phyloP scores from a whole-genome alignment of 2,113 vertebrate species.

The Heterotilapia buettikoferi region DNA sequence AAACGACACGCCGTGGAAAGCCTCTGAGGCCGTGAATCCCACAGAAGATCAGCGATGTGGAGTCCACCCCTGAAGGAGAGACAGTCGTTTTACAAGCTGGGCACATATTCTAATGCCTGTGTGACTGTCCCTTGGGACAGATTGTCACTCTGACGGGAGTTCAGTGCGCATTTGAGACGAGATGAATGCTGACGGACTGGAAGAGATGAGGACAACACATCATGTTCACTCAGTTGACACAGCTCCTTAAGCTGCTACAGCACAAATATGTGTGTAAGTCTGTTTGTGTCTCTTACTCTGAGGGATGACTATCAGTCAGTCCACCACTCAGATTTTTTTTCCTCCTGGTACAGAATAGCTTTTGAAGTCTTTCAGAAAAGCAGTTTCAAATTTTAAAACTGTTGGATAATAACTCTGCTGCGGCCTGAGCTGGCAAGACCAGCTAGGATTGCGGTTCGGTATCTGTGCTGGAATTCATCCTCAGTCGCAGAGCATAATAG shows the following conservation, averaged over 20 bases:
- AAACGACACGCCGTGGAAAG: slow-evolving; percentile 68
- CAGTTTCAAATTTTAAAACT: neutral
- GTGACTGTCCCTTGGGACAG: neutral
- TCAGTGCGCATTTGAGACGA: neutral
- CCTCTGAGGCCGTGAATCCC: slow-evolving; percentile 55
- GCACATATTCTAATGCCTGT: slow-evolving; percentile 2
- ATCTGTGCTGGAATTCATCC: neutral
- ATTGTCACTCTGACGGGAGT: neutral
- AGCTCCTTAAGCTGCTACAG: neutral
- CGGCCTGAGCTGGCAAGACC: neutral
- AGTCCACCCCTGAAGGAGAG: slow-evolving; percentile 23
- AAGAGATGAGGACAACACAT: neutral
- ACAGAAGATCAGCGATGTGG: slow-evolving; percentile 26
- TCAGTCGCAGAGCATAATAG: neutral
- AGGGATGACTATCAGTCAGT: neutral
- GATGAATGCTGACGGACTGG: slow-evolving; percentile 8
- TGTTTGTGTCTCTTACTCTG: neutral
- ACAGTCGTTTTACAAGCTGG: slow-evolving; percentile 26
- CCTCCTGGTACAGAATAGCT: neutral
- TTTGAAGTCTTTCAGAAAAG: neutral
- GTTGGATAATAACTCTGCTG: neutral
- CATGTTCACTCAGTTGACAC: neutral
- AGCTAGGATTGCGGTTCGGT: neutral
- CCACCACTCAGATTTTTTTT: neutral
- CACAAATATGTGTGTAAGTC: neutral